A percentile compares a stretch with the other conserved stretches of the same genome.
These are phyloP conservation scores for Cynodonichthys magdalenae DNA, from an alignment of 2,797 vertebrate species.

Conservation along the genomic window DNA sequence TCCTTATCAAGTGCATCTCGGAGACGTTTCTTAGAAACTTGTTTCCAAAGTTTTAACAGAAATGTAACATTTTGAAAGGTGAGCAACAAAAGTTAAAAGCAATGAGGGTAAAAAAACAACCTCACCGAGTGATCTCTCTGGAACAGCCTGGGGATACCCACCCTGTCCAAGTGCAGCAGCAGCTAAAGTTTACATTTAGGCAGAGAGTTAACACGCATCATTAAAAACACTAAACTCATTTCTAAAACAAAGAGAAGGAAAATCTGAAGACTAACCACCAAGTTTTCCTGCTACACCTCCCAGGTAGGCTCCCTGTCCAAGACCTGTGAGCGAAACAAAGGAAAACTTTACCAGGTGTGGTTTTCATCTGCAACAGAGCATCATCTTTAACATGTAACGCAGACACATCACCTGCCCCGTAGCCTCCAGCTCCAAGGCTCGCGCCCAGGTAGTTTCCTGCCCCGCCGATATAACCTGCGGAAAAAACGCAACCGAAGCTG, in stretches of 20 bases:
- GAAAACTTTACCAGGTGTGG: constrained; percentile 13
- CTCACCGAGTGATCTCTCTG: constrained; percentile 47
- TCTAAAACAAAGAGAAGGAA: background rate
- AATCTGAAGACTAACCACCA: constrained; percentile 47
- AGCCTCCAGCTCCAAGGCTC: constrained; percentile 59
- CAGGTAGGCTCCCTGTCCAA: constrained; percentile 70
- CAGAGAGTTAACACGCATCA: background rate
- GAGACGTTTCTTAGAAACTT: background rate
- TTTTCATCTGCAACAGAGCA: constrained; percentile 1
- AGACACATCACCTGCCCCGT: constrained; percentile 72
- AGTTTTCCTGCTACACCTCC: constrained; percentile 74
- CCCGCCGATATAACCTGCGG: constrained; percentile 71
- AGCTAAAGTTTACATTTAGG: constrained; percentile 21
- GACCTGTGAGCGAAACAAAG: constrained; percentile 48
- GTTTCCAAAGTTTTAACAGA: too few species aligned
- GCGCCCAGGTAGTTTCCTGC: constrained; percentile 71
- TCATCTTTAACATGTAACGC: background rate
- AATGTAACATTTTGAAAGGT: background rate
- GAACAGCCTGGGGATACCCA: constrained; percentile 47
- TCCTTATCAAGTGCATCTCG: background rate
- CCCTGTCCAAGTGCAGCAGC: constrained; percentile 55
- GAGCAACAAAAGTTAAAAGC: background rate
- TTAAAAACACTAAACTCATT: background rate
- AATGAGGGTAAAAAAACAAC: background rate
- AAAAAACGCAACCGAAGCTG: constrained; percentile 31